These are phyloP conservation scores for Theonella swinhoei DNA, from an alignment of 37 sponge, comb jelly and placozoan species.

Conservation along the genomic window DNA sequence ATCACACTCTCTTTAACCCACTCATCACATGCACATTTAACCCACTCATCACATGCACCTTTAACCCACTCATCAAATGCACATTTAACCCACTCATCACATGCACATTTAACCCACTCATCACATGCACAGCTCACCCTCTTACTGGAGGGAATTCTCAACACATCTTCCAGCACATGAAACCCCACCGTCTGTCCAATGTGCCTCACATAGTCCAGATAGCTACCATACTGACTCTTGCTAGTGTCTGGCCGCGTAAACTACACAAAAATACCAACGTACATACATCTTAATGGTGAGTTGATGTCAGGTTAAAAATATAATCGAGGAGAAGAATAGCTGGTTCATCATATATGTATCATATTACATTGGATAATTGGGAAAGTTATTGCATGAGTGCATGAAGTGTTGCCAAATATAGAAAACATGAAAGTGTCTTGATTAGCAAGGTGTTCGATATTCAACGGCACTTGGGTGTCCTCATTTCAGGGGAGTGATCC, in stretches of 20 bases:
- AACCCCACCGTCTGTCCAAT: constrained; percentile 89
- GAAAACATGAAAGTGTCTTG: too few relatives aligned
- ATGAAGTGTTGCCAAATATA: too few relatives aligned
- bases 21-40: not conserved
- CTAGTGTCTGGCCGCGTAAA: constrained; percentile 47
- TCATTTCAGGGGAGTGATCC: too few relatives aligned
- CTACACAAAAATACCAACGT: constrained; percentile 1
- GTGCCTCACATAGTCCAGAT: constrained; percentile 77
- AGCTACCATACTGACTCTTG: constrained; percentile 82
- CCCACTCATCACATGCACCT: not conserved
- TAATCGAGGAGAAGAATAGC: too few relatives aligned
- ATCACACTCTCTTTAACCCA: too few relatives aligned
- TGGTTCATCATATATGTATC: too few relatives aligned
- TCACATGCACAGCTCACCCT: constrained; percentile 56
- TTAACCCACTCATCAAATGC: too few relatives aligned
- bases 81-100: not conserved
- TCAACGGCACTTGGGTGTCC: too few relatives aligned
- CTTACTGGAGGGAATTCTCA: constrained; percentile 98
- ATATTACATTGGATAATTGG: too few relatives aligned
- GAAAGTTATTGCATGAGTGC: too few relatives aligned
- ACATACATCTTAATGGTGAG: not conserved
- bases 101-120: not conserved
- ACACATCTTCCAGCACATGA: constrained; percentile 67
- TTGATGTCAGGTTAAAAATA: too few relatives aligned
- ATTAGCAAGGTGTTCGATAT: too few relatives aligned